Evolutionary conservation across 2,113 vertebrate genomes (phyloP).

Genomic region (Suncus etruscus): DNA sequence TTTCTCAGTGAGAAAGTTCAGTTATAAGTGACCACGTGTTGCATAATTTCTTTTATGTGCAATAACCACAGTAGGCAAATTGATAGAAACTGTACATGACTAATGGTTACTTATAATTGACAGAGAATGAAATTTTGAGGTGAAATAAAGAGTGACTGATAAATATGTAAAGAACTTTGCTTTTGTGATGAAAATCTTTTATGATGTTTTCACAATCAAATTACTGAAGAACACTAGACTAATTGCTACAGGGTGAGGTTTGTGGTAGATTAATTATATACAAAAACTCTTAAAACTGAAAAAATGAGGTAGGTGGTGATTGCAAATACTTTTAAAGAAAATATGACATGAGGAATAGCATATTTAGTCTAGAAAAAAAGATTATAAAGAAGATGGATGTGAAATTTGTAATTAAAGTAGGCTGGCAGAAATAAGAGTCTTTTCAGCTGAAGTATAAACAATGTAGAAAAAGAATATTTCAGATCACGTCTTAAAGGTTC

Average conservation of each 20-base stretch:
- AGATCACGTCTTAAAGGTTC: slow-evolving; percentile 21
- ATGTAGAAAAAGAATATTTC: slow-evolving; percentile 54
- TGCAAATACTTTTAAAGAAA: slow-evolving; percentile 68
- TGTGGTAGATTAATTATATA: slow-evolving; percentile 39
- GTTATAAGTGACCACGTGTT: neutral
- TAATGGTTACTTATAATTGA: neutral
- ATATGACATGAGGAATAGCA: slow-evolving; percentile 25
- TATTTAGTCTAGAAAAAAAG: slow-evolving; percentile 18
- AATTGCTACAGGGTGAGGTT: slow-evolving; percentile 11
- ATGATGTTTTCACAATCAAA: slow-evolving; percentile 4
- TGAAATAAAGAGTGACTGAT: neutral
- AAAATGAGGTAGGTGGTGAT: slow-evolving; percentile 18
- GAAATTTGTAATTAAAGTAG: slow-evolving; percentile 52
- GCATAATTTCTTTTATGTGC: neutral
- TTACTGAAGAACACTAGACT: neutral
- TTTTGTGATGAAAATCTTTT: slow-evolving; percentile 30
- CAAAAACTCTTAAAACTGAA: slow-evolving; percentile 30
- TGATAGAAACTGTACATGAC: neutral
- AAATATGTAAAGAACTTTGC: neutral
- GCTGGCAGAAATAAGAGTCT: slow-evolving; percentile 43
- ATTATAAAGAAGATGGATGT: slow-evolving; percentile 65
- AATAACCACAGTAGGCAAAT: neutral
- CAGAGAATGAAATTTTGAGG: neutral
- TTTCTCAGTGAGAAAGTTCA: slow-evolving; percentile 12
- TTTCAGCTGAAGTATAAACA: slow-evolving; percentile 68